phyloP scores from a whole-genome alignment of 2,113 vertebrate species.

The Onychostoma macrolepis region DNA sequence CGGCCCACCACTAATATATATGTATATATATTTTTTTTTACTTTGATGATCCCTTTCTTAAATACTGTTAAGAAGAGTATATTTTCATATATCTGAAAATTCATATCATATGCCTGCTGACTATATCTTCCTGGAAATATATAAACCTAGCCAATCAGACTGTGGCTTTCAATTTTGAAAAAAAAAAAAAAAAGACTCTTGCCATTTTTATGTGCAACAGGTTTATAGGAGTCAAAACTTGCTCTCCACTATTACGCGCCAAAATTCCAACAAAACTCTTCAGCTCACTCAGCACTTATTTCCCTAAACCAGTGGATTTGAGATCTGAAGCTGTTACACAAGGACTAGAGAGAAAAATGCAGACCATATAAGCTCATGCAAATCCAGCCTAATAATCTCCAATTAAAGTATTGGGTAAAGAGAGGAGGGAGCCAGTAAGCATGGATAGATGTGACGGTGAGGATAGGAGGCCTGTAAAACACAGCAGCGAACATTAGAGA shows the following conservation, averaged over 20 bases:
- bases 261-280: background rate
- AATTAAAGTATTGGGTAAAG: conserved; percentile 43
- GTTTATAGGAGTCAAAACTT: background rate
- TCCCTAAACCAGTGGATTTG: conserved; percentile 43
- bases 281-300: conserved; percentile 12
- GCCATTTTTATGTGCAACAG: background rate
- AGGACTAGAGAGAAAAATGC: conserved; percentile 6
- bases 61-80: too few relatives aligned
- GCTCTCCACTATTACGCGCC: background rate
- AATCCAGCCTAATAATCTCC: conserved; percentile 50
- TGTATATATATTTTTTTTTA: too few relatives aligned
- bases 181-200: background rate
- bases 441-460: background rate
- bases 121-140: background rate
- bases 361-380: conserved; percentile 34
- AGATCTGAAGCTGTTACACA: conserved; percentile 31
- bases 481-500: background rate
- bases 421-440: background rate
- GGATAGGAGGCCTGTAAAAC: background rate
- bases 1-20: too few relatives aligned
- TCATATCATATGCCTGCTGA: background rate
- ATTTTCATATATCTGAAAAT: background rate
- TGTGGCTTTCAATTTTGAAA: background rate
- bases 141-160: background rate
- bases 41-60: too few relatives aligned